Conservation (phyloP, 2,113 vertebrate genomes). For the Urocitellus parryii region DNA sequence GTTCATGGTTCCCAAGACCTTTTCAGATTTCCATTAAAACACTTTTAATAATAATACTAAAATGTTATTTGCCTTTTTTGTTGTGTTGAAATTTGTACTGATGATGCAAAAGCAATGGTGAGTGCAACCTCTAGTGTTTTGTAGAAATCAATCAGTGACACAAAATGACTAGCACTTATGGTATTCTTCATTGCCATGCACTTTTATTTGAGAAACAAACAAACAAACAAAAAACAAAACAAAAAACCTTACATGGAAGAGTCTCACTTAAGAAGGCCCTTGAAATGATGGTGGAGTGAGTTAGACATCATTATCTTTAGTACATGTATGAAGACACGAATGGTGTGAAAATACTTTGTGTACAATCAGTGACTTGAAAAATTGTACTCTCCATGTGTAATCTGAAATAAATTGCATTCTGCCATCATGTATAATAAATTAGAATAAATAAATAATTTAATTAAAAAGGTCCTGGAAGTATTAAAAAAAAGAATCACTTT, state of each 20-base stretch:
- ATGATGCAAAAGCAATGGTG: background rate
- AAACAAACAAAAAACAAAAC: too few species aligned
- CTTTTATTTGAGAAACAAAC: background rate
- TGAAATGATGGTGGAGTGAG: background rate
- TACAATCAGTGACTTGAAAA: too few species aligned
- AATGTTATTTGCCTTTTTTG: background rate
- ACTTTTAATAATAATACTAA: background rate
- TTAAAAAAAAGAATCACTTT: background rate
- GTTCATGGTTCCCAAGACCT: background rate
- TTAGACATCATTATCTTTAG: too few species aligned
- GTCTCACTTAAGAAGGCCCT: background rate
- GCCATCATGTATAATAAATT: too few species aligned
- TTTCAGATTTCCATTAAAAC: background rate
- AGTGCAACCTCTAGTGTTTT: background rate
- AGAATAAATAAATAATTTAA: too few species aligned
- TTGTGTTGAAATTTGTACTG: background rate
- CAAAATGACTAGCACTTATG: background rate
- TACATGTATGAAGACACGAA: too few species aligned
- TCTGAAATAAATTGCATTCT: too few species aligned
- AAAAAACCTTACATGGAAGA: too few species aligned
- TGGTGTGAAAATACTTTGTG: too few species aligned
- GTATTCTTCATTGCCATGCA: background rate
- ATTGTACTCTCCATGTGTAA: too few species aligned
- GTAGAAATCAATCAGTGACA: accelerated
- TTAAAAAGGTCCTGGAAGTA: background rate